Conservation (phyloP, 37 sponge, comb jelly and placozoan species). For the Eunapius fragilis region DNA sequence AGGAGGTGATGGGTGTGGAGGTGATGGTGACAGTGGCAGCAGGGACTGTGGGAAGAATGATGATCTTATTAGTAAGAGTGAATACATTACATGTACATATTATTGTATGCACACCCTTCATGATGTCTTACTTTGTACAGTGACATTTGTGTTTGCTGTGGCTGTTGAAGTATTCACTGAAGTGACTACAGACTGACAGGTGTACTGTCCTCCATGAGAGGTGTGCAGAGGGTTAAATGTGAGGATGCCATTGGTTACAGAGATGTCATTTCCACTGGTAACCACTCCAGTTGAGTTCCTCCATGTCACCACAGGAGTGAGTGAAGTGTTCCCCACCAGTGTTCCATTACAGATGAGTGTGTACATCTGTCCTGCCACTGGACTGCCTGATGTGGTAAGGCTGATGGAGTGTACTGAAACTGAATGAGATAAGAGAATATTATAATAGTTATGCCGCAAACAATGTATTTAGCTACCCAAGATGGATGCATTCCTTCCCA, state of each 20-base stretch:
- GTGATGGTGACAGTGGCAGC: background rate
- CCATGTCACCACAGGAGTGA: background rate
- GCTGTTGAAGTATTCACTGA: background rate
- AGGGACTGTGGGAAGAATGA: background rate
- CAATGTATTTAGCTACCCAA: background rate
- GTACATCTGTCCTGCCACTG: conserved; percentile 29
- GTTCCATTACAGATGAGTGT: conserved; percentile 32
- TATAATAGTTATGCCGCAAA: background rate
- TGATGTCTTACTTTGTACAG: background rate
- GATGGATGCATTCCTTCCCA: background rate
- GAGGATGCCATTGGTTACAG: background rate
- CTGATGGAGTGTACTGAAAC: background rate
- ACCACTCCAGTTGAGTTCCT: background rate
- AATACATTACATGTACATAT: too few species aligned
- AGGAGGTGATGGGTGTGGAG: background rate
- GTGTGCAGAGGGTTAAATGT: background rate
- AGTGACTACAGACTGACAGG: background rate
- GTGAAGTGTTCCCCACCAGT: background rate
- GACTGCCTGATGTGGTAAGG: conserved; percentile 7
- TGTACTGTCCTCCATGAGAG: background rate
- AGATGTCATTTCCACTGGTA: background rate
- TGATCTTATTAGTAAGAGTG: too few species aligned
- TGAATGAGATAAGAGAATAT: background rate
- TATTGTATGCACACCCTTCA: too few species aligned
- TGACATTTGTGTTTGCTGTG: background rate